These are phyloP conservation scores for Eulemur coronatus DNA, from an alignment of 2,797 vertebrate species.

Conservation along the genomic window DNA sequence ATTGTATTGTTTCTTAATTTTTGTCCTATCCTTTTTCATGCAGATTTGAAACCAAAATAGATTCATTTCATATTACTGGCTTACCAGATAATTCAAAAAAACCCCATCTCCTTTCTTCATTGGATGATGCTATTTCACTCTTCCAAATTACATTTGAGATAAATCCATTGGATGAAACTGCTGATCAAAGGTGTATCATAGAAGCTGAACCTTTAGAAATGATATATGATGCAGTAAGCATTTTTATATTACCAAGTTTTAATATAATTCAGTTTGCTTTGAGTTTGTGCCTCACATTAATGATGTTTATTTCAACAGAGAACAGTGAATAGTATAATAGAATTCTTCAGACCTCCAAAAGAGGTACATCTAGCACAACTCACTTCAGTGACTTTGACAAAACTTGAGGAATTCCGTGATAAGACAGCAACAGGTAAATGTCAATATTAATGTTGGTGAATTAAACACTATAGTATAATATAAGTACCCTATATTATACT, in stretches of 20 bases:
- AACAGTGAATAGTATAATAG: slow-evolving; percentile 94
- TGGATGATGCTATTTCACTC: slow-evolving; percentile 86
- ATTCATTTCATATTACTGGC: slow-evolving; percentile 93
- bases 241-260: slow-evolving; percentile 47
- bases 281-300: background rate
- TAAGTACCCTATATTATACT: background rate
- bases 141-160: slow-evolving; percentile 95
- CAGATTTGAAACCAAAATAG: slow-evolving; percentile 92
- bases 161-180: slow-evolving; percentile 92
- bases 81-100: slow-evolving; percentile 84
- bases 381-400: slow-evolving; percentile 95
- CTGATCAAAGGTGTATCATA: slow-evolving; percentile 92
- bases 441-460: background rate
- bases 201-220: slow-evolving; percentile 97
- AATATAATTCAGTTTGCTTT: slow-evolving; percentile 28
- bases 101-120: slow-evolving; percentile 92
- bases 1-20: slow-evolving; percentile 11
- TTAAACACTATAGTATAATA: background rate
- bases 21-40: slow-evolving; percentile 52
- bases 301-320: slow-evolving; percentile 84
- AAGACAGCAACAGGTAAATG: slow-evolving; percentile 95
- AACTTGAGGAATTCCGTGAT: slow-evolving; percentile 97
- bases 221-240: slow-evolving; percentile 97
- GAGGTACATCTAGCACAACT: slow-evolving; percentile 94
- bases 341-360: slow-evolving; percentile 95